Evolutionary conservation across 2,888 invertebrate genomes (phyloP), one percentile per base, ranked within the genome.

Genomic region (Cremastinae sp.): DNA sequence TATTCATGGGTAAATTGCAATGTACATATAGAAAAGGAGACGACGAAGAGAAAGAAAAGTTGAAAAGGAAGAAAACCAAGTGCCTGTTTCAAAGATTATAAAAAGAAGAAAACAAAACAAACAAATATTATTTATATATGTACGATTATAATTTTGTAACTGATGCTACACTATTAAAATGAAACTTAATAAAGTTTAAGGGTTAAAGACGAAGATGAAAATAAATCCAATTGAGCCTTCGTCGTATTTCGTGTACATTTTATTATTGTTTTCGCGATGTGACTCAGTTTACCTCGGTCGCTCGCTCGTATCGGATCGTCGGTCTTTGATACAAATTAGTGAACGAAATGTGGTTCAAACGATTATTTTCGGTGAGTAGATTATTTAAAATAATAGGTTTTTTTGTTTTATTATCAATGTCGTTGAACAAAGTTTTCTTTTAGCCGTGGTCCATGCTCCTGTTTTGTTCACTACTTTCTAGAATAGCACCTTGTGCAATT

Each of bases 101-200:
- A 45, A 71, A 65, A 45, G 16, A 22, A 47, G 18, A 9, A 38
- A 54, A 66, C 12, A 53, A 14, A 41, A 51, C 38, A 51, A 54
- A 56, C 61, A 76, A 47, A 64, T 45, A 69, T 59, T 76, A 76
- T 76, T 73, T 76, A 76, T 76, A 73, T 70, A 69, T 69, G 47
- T 76, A 73, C 59, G 79, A 82, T 81, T 79, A 83, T 85, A 85
- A 81, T 86, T 87, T 87, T 87, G 84, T 87, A 87, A 86, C 84
- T 84, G 83, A 81, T 80, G 80, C 82, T 78, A 66, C 76, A 69
- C 75, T 54, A 65, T 78, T 79, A 66, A 74, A 76, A 75, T 72
- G 75, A 80, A 75, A 59, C 45, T 78, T 78, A 78, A 76, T 82
- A 76, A 81, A 81, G 75, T 81, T 71, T 77, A 79, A 84, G 81